phyloP scores from a whole-genome alignment of 2,888 invertebrate genomes.

The Lordiphosa andalusiaca region DNA sequence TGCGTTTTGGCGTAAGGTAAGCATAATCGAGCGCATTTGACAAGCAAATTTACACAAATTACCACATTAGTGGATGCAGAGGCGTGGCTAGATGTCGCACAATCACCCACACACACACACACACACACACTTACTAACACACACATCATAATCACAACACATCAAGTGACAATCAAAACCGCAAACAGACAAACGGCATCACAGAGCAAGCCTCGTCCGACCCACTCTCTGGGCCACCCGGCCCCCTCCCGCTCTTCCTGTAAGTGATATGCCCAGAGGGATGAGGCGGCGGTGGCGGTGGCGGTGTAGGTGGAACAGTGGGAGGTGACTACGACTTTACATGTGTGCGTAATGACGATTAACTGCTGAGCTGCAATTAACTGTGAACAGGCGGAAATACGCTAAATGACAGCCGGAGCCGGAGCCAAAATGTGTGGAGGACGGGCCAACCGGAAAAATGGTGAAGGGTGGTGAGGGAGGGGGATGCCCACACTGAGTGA shows the following conservation, averaged over 20 bases:
- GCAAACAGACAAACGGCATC: conserved; percentile 70
- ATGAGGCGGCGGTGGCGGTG: not conserved
- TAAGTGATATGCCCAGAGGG: conserved; percentile 31
- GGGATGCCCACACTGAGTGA: too few relatives aligned
- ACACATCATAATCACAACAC: conserved; percentile 68
- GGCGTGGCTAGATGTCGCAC: conserved; percentile 30
- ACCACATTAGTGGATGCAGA: conserved; percentile 47
- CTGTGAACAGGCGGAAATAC: conserved; percentile 63
- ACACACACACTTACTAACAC: conserved; percentile 25
- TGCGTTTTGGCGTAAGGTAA: conserved; percentile 25
- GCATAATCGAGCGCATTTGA: conserved; percentile 66
- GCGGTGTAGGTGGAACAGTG: not conserved
- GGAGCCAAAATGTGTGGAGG: too few relatives aligned
- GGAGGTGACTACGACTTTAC: conserved; percentile 21
- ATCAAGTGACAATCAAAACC: conserved; percentile 74
- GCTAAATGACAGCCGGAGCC: conserved; percentile 28
- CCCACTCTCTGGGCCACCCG: not conserved
- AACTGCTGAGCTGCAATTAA: conserved; percentile 68
- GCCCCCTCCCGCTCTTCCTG: conserved; percentile 13
- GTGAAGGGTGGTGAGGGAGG: too few relatives aligned
- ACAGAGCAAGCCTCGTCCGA: conserved; percentile 30
- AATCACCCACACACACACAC: conserved; percentile 14
- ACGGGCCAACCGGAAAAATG: too few relatives aligned
- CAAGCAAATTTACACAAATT: conserved; percentile 69
- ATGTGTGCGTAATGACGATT: conserved; percentile 62